These are phyloP conservation scores for Chlorodrepanis virens DNA, from an alignment of 2,113 vertebrate genomes.

Conservation along the genomic window DNA sequence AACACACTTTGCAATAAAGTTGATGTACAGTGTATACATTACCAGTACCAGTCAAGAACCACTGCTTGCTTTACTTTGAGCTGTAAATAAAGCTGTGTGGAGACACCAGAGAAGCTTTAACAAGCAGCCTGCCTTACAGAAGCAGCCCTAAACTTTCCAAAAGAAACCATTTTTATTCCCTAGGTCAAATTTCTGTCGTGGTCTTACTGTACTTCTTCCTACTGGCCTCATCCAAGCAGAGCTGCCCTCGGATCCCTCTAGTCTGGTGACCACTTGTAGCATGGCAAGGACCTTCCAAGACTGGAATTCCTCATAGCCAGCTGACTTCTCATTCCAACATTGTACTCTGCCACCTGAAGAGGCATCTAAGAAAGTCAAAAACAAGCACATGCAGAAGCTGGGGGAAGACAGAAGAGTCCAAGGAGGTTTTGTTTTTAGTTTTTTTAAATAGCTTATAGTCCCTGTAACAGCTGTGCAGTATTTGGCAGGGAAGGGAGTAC, in stretches of 20 bases:
- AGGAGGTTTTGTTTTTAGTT: background rate
- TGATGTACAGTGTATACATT: background rate
- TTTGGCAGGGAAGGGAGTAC: background rate
- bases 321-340: background rate
- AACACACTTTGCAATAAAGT: constrained; percentile 18
- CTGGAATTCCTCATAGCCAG: background rate
- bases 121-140: background rate
- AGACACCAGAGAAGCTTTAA: background rate
- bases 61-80: background rate
- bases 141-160: background rate
- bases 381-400: background rate
- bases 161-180: background rate
- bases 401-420: background rate
- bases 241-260: background rate
- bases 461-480: background rate
- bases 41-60: background rate
- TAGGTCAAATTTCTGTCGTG: background rate
- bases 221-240: background rate
- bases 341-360: background rate
- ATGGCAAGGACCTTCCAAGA: background rate
- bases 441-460: background rate
- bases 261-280: background rate
- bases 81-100: constrained; percentile 21
- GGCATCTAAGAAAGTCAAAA: background rate
- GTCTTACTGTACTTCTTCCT: background rate